Evolutionary conservation across 1,140 invertebrate species (phyloP).

Genomic region (Dendroctonus valens): DNA sequence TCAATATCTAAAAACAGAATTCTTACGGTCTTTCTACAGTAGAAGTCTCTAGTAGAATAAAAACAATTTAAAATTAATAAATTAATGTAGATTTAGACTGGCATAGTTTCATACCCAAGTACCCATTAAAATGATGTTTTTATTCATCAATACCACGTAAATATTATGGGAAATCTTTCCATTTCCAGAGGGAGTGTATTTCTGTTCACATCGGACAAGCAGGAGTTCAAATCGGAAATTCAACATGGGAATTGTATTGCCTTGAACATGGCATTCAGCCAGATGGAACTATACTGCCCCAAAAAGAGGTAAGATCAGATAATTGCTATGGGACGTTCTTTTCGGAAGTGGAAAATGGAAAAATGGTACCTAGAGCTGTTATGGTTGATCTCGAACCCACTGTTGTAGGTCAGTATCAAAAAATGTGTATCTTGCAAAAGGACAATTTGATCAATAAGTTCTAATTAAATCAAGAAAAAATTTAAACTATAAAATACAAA

Average conservation of each 20-base stretch:
- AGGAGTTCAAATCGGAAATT: conserved; percentile 83
- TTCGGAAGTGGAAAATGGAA: conserved; percentile 63
- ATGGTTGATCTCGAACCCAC: conserved; percentile 81
- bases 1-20: too few relatives aligned
- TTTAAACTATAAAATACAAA: too few relatives aligned
- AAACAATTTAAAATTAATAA: too few relatives aligned
- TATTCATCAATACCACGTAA: not conserved
- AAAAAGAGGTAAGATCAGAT: conserved; percentile 49
- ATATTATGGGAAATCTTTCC: too few relatives aligned
- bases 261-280: conserved; percentile 78
- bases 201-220: conserved; percentile 83
- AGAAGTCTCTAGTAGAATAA: too few relatives aligned
- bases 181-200: conserved; percentile 62
- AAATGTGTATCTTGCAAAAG: too few relatives aligned
- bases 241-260: conserved; percentile 80
- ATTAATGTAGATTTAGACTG: too few relatives aligned
- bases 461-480: too few relatives aligned
- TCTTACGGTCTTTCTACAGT: too few relatives aligned
- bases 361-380: conserved; percentile 73
- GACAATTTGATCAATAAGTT: too few relatives aligned
- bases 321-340: conserved; percentile 60
- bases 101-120: too few relatives aligned
- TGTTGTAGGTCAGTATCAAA: conserved; percentile 54
- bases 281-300: conserved; percentile 59
- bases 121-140: not conserved